Evolutionary conservation across 2,113 vertebrate genomes (phyloP), one percentile per base, ranked within the genome.

Genomic region (Dipodomys stephensi): DNA sequence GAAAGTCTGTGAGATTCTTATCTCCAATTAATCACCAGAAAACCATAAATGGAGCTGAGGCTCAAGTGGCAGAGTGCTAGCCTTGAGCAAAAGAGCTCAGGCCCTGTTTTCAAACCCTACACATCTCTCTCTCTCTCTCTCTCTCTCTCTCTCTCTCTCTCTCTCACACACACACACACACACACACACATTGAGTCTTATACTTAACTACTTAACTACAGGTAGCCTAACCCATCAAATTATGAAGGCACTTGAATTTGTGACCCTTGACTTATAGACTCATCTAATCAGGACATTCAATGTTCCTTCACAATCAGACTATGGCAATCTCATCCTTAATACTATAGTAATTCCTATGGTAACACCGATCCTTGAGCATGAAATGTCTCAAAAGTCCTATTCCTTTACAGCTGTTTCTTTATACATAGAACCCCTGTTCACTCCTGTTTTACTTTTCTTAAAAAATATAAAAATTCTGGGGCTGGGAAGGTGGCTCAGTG

Each of bases 391-490:
- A 49, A 92, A 88, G 67, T 4, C 20, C 62, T 67, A 46, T 28
- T 25, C 7, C 23, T 91, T 94, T 76, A 46, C 22, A 93, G 18
- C 35, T 74, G 35, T 27, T 83, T 62, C 10, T 67, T 67, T 78
- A 18, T 68, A 78, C 69, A 39, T 82, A 30, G 53, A 89, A 79
- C 32, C 19, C 49, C 53, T 81, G 81, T 23, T 44, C 2, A 10
- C 7, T 44, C 85, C 49, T 91, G 39, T 88, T 25, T 28, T 32
- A 74, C 77, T 67, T 91, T 25, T 77, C 19, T 72, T 89, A 13
- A 68, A 39, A 89, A 88, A 86, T 77, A 49, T 73, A n/a, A 90
- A 84, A 46, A 62, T 96, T 83, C 81, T 39, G 39, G 39, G 39
- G 39, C 39, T 39, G 39, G 39, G 39, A 39, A 39, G 39, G 39